These are phyloP conservation scores for Smutsia temminckii DNA, from an alignment of 2,797 vertebrate genomes.

Conservation along the genomic window DNA sequence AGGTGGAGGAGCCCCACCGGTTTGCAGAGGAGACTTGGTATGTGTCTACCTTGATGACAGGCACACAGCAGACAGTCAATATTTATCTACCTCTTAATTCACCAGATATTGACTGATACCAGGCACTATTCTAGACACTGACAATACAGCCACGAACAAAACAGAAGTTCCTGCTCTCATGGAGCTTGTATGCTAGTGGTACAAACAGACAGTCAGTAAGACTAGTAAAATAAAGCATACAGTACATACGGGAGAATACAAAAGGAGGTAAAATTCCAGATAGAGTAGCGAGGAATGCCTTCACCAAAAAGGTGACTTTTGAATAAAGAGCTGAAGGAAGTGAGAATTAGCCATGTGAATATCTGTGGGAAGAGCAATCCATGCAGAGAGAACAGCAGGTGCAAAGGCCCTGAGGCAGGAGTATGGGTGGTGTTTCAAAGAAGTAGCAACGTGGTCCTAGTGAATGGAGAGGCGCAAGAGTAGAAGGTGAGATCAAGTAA, in stretches of 20 bases:
- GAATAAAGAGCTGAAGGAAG: not conserved
- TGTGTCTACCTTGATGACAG: not conserved
- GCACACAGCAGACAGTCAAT: no score
- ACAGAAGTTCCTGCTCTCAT: not conserved
- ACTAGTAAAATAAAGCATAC: not conserved
- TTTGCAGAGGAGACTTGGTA: accelerated
- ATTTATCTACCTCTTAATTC: not conserved
- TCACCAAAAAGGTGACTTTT: not conserved
- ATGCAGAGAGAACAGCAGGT: not conserved
- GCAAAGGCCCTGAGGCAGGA: conserved; percentile 2
- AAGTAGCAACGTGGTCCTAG: not conserved
- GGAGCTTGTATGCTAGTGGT: not conserved
- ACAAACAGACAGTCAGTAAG: not conserved
- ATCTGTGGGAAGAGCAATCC: not conserved
- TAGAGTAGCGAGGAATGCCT: not conserved
- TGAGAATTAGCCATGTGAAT: not conserved
- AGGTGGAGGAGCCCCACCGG: not conserved
- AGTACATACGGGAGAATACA: not conserved
- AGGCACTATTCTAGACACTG: not conserved
- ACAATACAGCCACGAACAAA: not conserved
- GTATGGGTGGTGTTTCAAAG: not conserved
- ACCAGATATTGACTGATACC: not conserved
- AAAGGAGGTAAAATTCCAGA: not conserved
- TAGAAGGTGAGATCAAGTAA: not conserved
- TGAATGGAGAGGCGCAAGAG: not conserved